Base-by-base conservation (phyloP, 2,797 vertebrate genomes). In the Myiotriccus ornatus region DNA sequence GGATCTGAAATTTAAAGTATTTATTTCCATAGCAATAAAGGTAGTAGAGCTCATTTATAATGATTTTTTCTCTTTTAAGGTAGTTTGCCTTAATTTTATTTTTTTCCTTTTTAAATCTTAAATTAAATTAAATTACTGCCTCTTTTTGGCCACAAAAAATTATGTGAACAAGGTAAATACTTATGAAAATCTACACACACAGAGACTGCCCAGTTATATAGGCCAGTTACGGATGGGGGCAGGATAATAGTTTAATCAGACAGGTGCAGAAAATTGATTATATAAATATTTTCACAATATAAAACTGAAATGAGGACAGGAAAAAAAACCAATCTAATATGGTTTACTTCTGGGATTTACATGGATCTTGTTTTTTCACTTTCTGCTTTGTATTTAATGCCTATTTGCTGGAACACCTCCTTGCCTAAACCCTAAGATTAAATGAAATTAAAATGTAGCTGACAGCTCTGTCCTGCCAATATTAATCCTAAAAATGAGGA, bases 241-340 rank as follows among this genome's bases (percentile, higher is more conserved):
- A 35, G 25, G 39, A 19, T 4, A 27, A 41, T 3, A 20, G 10
- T 49, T 87, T 70, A 20, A 56, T 32, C 25, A 34, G 69, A 3
- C 14, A 49, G 34, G 13, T 15, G 10, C 21, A 60, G 13, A 79
- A 62, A 70, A 37, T 4, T 12, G 24, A 25, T 32, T 39, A 24
- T 8, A 4, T 9, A 39, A 56, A 82, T 0, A 35, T 53, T 50
- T 88, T 43, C 57, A 67, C n/a, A 30, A 10, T 4, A 9, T 14
- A 32, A 63, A 49, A 55, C 28, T 53, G 76, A 70, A 74, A 30
- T 2, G 6, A 65, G 82, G 27, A 24, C 15, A 34, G 18, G 14
- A 32, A 55, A 63, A 1, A 0, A 30, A 4, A 27, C 27, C 47
- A 49, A 1, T 7, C 9, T 14, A 6, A 1, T 10, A 1, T 1